Evolutionary conservation across 2,797 vertebrate species (phyloP).

Genomic region (Potorous gilbertii): DNA sequence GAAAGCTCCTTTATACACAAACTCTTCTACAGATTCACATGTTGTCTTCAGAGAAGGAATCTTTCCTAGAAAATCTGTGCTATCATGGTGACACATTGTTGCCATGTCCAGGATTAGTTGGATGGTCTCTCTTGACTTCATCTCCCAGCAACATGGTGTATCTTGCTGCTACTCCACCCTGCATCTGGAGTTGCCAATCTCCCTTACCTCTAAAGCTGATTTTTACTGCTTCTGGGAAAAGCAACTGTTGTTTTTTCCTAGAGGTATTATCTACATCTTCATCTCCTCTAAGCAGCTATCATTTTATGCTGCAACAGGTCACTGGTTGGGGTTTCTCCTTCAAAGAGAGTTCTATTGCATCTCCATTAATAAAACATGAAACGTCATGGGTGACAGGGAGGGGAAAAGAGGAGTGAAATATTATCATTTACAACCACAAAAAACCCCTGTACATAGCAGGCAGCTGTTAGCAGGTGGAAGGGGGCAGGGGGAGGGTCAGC

Average conservation of each 20-base stretch:
- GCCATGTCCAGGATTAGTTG: not conserved
- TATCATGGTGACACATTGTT: not conserved
- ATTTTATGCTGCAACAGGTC: not conserved
- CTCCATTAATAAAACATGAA: constrained; percentile 65
- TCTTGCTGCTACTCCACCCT: not conserved
- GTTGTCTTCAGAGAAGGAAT: not conserved
- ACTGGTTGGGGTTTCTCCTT: not conserved
- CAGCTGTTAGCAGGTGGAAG: constrained; percentile 69
- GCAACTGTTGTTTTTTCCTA: not conserved
- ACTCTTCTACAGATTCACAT: not conserved
- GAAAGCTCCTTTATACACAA: not conserved
- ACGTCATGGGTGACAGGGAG: constrained; percentile 88
- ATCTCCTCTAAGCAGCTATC: not conserved
- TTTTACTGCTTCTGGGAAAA: not conserved
- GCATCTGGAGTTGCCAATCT: not conserved
- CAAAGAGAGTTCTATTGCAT: not conserved
- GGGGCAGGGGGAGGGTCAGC: not conserved
- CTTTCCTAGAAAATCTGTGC: not conserved
- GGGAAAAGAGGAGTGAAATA: constrained; percentile 80
- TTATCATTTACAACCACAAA: constrained; percentile 77
- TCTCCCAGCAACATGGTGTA: not conserved
- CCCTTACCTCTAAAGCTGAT: not conserved
- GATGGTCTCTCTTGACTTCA: not conserved
- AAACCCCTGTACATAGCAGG: constrained; percentile 89
- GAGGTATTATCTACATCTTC: not conserved